These are phyloP conservation scores for Calameuta pallipes DNA, from an alignment of 2,888 invertebrate species.

Conservation along the genomic window DNA sequence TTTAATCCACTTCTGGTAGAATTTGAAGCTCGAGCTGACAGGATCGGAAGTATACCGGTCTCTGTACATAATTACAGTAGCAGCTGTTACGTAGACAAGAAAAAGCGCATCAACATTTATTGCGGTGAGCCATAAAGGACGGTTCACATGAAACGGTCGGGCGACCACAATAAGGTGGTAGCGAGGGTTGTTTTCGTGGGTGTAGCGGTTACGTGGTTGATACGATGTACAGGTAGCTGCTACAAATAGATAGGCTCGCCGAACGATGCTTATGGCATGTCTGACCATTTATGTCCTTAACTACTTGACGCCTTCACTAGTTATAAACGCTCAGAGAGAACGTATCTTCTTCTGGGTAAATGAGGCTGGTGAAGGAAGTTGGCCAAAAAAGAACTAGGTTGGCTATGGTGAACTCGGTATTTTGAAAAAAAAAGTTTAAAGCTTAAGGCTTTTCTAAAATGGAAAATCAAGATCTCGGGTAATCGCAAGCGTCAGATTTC, in stretches of 20 bases:
- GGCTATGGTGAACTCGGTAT: not conserved
- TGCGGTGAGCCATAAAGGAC: slow-evolving; percentile 11
- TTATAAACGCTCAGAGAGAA: not conserved
- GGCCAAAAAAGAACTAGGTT: not conserved
- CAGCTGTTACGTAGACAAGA: not conserved
- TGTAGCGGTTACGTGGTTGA: not conserved
- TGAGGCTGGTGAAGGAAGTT: no score
- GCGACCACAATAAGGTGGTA: slow-evolving; percentile 4
- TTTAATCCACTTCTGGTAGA: not conserved
- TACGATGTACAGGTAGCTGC: not conserved
- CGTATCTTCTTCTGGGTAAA: no score
- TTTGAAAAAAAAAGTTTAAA: not conserved
- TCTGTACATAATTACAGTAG: not conserved
- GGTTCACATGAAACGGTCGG: slow-evolving; percentile 14
- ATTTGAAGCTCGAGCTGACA: not conserved
- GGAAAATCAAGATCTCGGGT: not conserved
- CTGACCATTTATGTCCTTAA: not conserved
- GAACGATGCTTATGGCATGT: not conserved
- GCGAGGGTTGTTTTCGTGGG: not conserved
- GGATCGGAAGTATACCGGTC: not conserved
- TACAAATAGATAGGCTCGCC: not conserved
- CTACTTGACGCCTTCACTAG: not conserved
- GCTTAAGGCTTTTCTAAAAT: not conserved
- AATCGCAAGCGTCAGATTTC: not conserved
- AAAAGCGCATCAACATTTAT: slow-evolving; percentile 13